These are phyloP conservation scores for Meteorus sp. DNA, from an alignment of 1,140 invertebrate species.

Conservation along the genomic window DNA sequence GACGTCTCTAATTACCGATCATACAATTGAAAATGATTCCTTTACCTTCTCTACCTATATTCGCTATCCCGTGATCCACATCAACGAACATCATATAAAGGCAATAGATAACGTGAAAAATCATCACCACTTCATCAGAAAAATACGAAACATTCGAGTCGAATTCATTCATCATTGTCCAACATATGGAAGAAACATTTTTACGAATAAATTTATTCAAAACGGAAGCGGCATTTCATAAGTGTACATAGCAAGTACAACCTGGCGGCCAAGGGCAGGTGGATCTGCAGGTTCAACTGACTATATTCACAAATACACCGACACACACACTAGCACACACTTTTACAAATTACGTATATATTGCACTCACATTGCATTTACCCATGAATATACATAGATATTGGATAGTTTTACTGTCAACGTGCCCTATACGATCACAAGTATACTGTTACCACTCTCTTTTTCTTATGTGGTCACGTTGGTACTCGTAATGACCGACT, in stretches of 20 bases:
- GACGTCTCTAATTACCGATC: too few relatives aligned
- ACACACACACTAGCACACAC: background rate
- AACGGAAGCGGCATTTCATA: constrained; percentile 36
- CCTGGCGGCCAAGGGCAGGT: constrained; percentile 44
- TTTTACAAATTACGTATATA: too few relatives aligned
- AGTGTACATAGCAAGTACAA: too few relatives aligned
- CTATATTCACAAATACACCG: constrained; percentile 5
- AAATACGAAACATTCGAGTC: too few relatives aligned
- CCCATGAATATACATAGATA: background rate
- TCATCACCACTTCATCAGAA: too few relatives aligned
- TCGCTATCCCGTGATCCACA: too few relatives aligned
- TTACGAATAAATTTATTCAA: constrained; percentile 28
- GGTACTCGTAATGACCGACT: constrained; percentile 28
- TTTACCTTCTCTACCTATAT: too few relatives aligned
- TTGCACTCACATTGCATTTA: too few relatives aligned
- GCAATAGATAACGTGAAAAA: too few relatives aligned
- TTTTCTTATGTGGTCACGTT: constrained; percentile 25
- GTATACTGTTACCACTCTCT: background rate
- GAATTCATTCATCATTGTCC: background rate
- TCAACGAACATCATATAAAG: too few relatives aligned
- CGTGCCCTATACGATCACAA: background rate
- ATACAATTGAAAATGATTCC: too few relatives aligned
- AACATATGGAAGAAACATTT: background rate
- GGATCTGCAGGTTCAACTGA: constrained; percentile 30
- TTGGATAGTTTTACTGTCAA: too few relatives aligned